Conservation (phyloP, 2,113 vertebrate species). For the Mustelus asterias region DNA sequence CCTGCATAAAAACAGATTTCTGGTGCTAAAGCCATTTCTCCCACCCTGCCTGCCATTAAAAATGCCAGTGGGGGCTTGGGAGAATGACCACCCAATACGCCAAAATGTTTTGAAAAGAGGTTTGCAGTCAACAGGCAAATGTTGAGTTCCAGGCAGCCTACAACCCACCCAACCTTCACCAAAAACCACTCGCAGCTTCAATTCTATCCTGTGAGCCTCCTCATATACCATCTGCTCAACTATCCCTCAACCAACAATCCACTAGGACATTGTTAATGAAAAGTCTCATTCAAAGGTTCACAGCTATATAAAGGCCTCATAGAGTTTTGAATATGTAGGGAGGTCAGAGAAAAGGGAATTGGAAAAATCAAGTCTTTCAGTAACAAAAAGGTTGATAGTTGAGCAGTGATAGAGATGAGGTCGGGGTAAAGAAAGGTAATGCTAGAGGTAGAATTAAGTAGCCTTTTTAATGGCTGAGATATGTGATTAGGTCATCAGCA, state of each 20-base stretch:
- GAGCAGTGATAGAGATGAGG: not conserved
- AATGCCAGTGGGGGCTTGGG: too few relatives aligned
- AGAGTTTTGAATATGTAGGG: not conserved
- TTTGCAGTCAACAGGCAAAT: not conserved
- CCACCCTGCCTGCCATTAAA: too few relatives aligned
- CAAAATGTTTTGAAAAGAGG: not conserved
- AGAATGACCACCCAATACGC: not conserved
- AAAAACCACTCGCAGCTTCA: not conserved
- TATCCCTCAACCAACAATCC: not conserved
- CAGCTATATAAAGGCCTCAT: not conserved
- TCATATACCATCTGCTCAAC: not conserved
- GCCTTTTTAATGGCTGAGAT: too few relatives aligned
- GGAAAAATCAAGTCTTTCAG: not conserved
- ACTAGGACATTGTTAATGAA: not conserved
- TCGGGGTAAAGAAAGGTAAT: not conserved
- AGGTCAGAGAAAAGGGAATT: not conserved
- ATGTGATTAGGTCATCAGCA: too few relatives aligned
- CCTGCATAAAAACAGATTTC: too few relatives aligned
- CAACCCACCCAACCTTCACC: not conserved
- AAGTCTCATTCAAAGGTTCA: not conserved
- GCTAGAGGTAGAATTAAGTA: not conserved
- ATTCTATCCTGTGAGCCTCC: not conserved
- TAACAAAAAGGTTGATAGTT: not conserved
- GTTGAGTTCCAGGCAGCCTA: not conserved
- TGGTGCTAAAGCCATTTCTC: too few relatives aligned